phyloP scores from a whole-genome alignment of 2,888 invertebrate species.

The Agonopterix heracliana region DNA sequence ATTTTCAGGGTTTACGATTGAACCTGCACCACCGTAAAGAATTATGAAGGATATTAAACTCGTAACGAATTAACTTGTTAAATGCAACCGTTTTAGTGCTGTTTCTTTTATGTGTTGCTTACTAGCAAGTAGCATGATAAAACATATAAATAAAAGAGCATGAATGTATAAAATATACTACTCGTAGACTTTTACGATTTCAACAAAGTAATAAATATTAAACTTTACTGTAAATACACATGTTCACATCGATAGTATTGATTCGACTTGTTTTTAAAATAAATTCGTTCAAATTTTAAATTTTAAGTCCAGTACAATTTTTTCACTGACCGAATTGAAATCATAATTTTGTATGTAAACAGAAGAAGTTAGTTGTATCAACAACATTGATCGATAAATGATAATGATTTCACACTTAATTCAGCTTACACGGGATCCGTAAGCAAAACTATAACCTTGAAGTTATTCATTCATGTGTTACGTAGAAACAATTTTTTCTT shows the following conservation, averaged over 20 bases:
- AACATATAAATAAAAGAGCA: not conserved
- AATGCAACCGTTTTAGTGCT: not conserved
- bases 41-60: slow-evolving; percentile 4
- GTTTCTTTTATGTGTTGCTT: not conserved
- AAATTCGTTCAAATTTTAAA: no score
- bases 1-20: slow-evolving; percentile 9
- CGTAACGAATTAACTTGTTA: slow-evolving; percentile 3
- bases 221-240: no score
- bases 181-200: not conserved
- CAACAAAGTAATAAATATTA: not conserved
- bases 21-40: slow-evolving; percentile 2
- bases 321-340: not conserved
- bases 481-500: slow-evolving; percentile 65
- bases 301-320: no score
- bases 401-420: slow-evolving; percentile 24
- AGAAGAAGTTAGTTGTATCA: slow-evolving; percentile 12
- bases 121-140: not conserved
- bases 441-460: slow-evolving; percentile 60
- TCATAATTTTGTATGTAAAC: slow-evolving; percentile 10
- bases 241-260: no score
- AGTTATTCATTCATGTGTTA: slow-evolving; percentile 59
- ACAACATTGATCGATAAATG: slow-evolving; percentile 13
- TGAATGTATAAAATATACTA: not conserved
- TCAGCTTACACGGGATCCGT: slow-evolving; percentile 31
- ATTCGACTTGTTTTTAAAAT: no score